phyloP scores from a whole-genome alignment of 2,888 invertebrate species.

The Lepidocyrtinus sp. region DNA sequence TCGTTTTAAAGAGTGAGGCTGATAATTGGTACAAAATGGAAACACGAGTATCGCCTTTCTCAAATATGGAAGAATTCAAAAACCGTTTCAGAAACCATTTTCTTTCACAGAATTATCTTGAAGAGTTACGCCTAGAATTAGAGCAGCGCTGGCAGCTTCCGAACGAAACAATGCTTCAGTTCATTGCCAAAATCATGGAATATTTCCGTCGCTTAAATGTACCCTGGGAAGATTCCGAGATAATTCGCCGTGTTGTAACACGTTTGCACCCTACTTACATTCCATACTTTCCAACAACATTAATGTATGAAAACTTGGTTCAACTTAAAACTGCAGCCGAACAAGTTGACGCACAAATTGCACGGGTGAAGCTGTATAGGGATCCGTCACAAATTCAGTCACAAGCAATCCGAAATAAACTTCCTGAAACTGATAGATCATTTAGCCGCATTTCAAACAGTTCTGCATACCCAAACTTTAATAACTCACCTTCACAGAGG shows the following conservation, averaged over 20 bases:
- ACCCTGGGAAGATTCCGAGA: not conserved
- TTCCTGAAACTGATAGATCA: too few relatives aligned
- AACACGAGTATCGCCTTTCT: not conserved
- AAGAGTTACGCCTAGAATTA: not conserved
- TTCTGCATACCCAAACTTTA: not conserved
- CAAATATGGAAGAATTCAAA: not conserved
- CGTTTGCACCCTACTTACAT: slow-evolving; percentile 15
- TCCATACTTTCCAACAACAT: not conserved
- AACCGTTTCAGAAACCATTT: not conserved
- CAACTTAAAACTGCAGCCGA: not conserved
- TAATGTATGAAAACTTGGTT: not conserved
- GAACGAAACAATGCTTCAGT: slow-evolving; percentile 1
- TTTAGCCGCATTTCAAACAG: not conserved
- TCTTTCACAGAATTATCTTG: not conserved
- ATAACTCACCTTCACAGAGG: not conserved
- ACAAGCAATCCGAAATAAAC: too few relatives aligned
- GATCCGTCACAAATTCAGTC: not conserved
- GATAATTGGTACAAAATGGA: slow-evolving; percentile 21
- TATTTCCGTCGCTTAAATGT: not conserved
- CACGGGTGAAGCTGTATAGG: not conserved
- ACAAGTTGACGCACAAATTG: not conserved
- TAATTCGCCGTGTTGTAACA: not conserved
- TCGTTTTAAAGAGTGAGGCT: not conserved
- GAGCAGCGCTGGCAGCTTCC: slow-evolving; percentile 14
- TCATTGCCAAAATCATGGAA: slow-evolving; percentile 12